A percentile compares a stretch with the other conserved stretches of the same genome.
phyloP scores from a whole-genome alignment of 1,140 invertebrate genomes.

The Maniola jurtina region DNA sequence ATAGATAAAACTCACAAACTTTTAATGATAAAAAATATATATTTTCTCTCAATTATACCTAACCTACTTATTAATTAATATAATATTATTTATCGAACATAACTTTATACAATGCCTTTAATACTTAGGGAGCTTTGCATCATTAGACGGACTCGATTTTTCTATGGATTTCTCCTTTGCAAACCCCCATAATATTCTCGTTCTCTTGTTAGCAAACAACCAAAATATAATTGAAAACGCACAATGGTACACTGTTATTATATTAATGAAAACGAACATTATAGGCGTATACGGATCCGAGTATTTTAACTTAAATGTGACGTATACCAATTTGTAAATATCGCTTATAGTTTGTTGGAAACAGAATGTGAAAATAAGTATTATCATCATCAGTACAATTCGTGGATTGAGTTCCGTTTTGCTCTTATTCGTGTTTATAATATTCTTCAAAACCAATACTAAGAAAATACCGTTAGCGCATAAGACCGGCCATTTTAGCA shows the following conservation, averaged over 20 bases:
- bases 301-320: slow-evolving; percentile 26
- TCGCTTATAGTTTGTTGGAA: slow-evolving; percentile 59
- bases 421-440: slow-evolving; percentile 47
- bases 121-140: slow-evolving; percentile 2
- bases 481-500: slow-evolving; percentile 61
- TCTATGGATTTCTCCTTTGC: slow-evolving; percentile 33
- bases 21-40: no score
- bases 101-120: not conserved
- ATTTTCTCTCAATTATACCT: no score
- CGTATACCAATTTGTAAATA: slow-evolving; percentile 43
- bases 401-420: slow-evolving; percentile 43
- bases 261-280: slow-evolving; percentile 44
- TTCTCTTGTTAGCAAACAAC: slow-evolving; percentile 66
- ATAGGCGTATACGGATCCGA: slow-evolving; percentile 21
- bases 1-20: no score
- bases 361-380: slow-evolving; percentile 59
- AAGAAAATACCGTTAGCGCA: slow-evolving; percentile 51
- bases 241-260: slow-evolving; percentile 55
- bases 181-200: slow-evolving; percentile 56
- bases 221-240: slow-evolving; percentile 64
- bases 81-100: no score
- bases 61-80: no score
- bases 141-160: slow-evolving; percentile 1
- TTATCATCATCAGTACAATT: slow-evolving; percentile 54
- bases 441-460: slow-evolving; percentile 45